Base-by-base conservation (phyloP, 2,113 vertebrate genomes). In the Eclectus roratus region DNA sequence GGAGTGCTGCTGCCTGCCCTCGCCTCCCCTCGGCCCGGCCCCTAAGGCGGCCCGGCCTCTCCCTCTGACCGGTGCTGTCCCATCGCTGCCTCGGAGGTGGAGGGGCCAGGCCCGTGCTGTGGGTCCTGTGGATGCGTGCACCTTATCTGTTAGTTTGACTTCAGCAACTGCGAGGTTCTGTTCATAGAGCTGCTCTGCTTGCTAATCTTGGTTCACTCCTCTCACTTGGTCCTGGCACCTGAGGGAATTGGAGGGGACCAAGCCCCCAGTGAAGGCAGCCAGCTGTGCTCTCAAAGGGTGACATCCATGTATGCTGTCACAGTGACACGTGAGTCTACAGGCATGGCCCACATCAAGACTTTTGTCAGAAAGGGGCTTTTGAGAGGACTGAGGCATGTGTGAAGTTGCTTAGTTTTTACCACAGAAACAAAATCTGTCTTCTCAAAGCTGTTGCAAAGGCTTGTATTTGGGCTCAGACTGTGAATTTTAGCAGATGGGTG, bases 161-260 rank as follows among this genome's bases (percentile, higher is more conserved):
- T 39, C 6, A 2, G n/a, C 4, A 0, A 2, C 23, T 11, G 0
- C 20, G 5, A 3, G 44, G 33, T 2, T 37, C 21, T 20, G 16
- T 18, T 63, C 16, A 1, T 1, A 23, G 44, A 28, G 41, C 50
- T 56, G 27, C 8, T 2, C 20, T 31, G n/a, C 39, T 78, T 11
- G 18, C 17, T 2, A 37, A 37, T 37, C 37, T 37, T 11, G 35
- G 4, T 28, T 55, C 10, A 56, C 4, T 20, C 7, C 6, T 23
- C 3, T 0, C 10, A 20, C 52, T 31, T 24, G 28, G 13, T 6
- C 10, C 5, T 1, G 3, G 52, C 24, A 2, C 8, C 69, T 7
- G 73, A 13, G 21, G n/a, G 28, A 24, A 3, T 17, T 13, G 1
- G 21, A 10, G 3, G 39, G 19, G 5, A 3, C 18, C 7, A 4